These are phyloP conservation scores for Xenopus laevis DNA, from an alignment of 2,113 vertebrate species.

Conservation along the genomic window DNA sequence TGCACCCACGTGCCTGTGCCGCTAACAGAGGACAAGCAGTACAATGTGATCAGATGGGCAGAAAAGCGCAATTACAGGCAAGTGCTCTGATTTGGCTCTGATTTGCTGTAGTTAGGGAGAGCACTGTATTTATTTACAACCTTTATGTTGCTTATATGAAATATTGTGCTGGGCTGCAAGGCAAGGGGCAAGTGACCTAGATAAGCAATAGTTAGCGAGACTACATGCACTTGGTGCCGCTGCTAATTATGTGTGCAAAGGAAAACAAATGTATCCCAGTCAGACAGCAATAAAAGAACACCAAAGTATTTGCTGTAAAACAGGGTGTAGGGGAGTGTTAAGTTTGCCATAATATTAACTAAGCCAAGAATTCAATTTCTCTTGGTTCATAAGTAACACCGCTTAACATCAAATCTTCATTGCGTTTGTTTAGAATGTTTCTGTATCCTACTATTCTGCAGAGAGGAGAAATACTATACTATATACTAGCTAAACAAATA, in stretches of 20 bases:
- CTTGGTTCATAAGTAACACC: no score
- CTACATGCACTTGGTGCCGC: conserved; percentile 4
- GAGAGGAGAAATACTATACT: no score
- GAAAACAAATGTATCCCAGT: conserved; percentile 20
- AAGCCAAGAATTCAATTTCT: no score
- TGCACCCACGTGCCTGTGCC: not conserved
- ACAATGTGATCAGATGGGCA: conserved; percentile 14
- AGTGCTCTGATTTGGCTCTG: conserved; percentile 10
- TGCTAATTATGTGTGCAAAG: conserved; percentile 10
- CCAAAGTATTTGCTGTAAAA: no score
- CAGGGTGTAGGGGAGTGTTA: no score
- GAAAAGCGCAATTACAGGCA: conserved; percentile 25
- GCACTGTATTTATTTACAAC: not conserved
- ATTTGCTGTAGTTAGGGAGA: conserved; percentile 11
- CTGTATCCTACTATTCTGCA: no score
- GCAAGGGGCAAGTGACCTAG: conserved; percentile 16
- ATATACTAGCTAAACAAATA: no score
- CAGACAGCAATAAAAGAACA: not conserved
- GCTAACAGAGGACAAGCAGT: not conserved
- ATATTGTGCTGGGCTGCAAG: not conserved
- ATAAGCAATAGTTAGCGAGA: not conserved
- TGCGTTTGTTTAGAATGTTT: no score
- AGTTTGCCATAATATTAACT: no score
- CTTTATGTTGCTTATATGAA: conserved; percentile 7
- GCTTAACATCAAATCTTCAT: no score